Evolutionary conservation across 2,888 invertebrate species (phyloP), one percentile per base, ranked within the genome.

Genomic region (Axea sp.): DNA sequence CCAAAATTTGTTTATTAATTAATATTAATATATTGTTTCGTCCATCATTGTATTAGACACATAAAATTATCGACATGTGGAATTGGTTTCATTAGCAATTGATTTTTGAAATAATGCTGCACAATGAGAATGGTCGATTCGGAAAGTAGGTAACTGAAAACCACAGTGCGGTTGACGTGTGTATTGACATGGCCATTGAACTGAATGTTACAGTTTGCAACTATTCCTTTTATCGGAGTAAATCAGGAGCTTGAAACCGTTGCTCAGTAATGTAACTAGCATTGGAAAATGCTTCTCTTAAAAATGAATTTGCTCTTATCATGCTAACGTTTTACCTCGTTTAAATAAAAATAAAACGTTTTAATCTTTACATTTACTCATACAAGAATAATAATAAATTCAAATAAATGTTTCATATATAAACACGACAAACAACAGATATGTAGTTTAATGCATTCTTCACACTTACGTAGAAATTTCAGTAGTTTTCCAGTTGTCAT

Each of bases 181-280:
- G 51, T 68, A 69, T 69, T 60, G 69, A 60, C 69, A 37, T 37
- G 33, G 49, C 53, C 30, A 69, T 69, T 69, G 60, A 69, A 53
- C 43, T 30, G 35, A 53, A 57, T 45, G 41, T 69, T 53, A 35
- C 60, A 62, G 53, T 69, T 69, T 53, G 45, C 22, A 55, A 53
- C 60, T 47, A 28, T 26, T 69, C 53, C 37, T 60, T 62, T 62
- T 30, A 37, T 30, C 43, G 11, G 15, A 11, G 28, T 37, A 39
- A 35, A 53, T 53, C 59, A 51, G 45, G 60, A 62, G 31, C 9
- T 30, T n/a, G 17, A 49, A 41, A 4, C 45, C 15, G 15, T 67
- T 59, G 59, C 45, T 19, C 39, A 41, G 59, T 9, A 33, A 41
- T 35, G 49, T 15, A 30, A 15, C 12, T n/a, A n/a, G n/a, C n/a